Conservation (phyloP, 2,888 invertebrate species). For the Drosophila kuntzei region DNA sequence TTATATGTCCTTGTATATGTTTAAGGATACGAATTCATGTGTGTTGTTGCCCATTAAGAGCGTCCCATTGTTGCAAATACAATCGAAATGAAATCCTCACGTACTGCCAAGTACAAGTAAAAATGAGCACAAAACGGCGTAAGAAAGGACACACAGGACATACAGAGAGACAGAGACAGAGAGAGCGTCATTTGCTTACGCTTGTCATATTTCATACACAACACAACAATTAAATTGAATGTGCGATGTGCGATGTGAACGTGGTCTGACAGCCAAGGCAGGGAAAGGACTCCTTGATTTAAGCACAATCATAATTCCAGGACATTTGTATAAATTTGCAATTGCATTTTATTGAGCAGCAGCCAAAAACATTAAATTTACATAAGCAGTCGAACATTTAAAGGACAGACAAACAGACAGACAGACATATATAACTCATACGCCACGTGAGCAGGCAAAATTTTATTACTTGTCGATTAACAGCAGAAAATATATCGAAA, state of each 20-base stretch:
- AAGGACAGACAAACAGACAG: constrained; percentile 14
- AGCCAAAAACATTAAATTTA: constrained; percentile 59
- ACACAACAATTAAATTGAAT: constrained; percentile 74
- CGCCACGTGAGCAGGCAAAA: constrained; percentile 11
- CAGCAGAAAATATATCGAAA: too few species aligned
- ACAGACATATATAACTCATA: constrained; percentile 25
- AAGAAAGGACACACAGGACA: constrained; percentile 33
- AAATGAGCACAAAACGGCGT: constrained; percentile 58
- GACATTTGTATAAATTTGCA: constrained; percentile 76
- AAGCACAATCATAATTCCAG: constrained; percentile 65
- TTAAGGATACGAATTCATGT: constrained; percentile 38
- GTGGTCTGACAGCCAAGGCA: constrained; percentile 33
- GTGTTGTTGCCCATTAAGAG: constrained; percentile 54
- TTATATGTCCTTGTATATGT: constrained; percentile 10
- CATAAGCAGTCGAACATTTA: constrained; percentile 47
- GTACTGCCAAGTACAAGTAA: constrained; percentile 54
- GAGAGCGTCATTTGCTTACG: constrained; percentile 58
- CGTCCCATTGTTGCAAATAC: constrained; percentile 58
- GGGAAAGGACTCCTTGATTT: constrained; percentile 51
- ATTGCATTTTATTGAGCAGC: constrained; percentile 74
- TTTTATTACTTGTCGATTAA: too few species aligned
- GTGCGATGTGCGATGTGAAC: constrained; percentile 58
- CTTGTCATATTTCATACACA: constrained; percentile 66
- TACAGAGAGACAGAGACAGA: constrained; percentile 3
- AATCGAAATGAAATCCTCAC: constrained; percentile 70